Evolutionary conservation across 1,140 invertebrate genomes (phyloP).

Genomic region (Brachionus rotundiformis): DNA sequence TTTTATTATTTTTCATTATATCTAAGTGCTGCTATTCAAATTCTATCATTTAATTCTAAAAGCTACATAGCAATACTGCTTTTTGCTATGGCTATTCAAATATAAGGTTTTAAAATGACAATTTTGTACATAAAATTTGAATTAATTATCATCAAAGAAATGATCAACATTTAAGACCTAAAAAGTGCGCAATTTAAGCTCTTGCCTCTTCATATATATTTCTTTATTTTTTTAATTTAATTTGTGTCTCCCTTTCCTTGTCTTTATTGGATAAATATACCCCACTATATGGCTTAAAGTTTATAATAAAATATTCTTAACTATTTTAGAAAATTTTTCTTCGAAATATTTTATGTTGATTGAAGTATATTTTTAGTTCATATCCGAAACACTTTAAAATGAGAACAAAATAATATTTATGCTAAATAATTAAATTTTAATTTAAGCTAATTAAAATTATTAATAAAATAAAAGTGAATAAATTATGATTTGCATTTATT

Average conservation of each 20-base stretch:
- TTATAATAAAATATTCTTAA: conserved; percentile 13
- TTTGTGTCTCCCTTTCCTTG: conserved; percentile 16
- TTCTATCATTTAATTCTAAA: not conserved
- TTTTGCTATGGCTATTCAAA: not conserved
- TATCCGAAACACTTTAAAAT: not conserved
- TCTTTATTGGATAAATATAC: not conserved
- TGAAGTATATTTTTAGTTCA: not conserved
- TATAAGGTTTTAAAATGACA: not conserved
- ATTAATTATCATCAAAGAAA: not conserved
- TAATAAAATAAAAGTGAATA: not conserved
- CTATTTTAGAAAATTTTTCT: not conserved
- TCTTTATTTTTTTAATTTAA: not conserved
- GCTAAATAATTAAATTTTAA: not conserved
- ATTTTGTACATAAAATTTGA: not conserved
- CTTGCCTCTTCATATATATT: not conserved
- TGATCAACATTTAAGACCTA: not conserved
- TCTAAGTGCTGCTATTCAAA: not conserved
- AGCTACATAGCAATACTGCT: too few relatives aligned
- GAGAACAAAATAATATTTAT: not conserved
- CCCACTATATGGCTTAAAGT: not conserved
- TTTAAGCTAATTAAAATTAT: not conserved
- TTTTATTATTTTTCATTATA: not conserved
- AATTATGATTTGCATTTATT: conserved; percentile 16
- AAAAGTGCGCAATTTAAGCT: conserved; percentile 1
- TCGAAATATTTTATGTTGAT: conserved; percentile 11